Conservation (phyloP, 2,113 vertebrate species). For the Gambusia affinis region DNA sequence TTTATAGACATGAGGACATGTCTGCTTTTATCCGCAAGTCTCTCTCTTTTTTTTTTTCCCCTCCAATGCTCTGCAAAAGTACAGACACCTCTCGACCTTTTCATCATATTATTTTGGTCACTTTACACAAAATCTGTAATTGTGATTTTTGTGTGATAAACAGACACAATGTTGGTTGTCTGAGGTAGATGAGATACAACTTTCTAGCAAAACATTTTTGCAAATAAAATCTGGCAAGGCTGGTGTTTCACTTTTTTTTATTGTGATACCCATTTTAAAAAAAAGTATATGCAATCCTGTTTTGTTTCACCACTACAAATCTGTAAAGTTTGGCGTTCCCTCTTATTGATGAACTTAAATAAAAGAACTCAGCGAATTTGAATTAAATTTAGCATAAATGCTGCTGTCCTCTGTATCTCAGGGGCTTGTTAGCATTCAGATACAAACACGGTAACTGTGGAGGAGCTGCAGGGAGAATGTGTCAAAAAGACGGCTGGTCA, state of each 20-base stretch:
- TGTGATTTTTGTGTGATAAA: background rate
- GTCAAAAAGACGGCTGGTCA: too few relatives aligned
- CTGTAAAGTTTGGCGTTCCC: too few relatives aligned
- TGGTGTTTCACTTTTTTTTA: background rate
- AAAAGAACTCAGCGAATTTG: too few relatives aligned
- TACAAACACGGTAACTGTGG: too few relatives aligned
- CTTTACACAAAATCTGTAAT: background rate
- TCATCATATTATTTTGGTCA: background rate
- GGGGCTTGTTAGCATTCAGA: too few relatives aligned
- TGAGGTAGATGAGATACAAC: background rate
- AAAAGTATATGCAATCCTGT: too few relatives aligned
- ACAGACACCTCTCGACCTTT: background rate
- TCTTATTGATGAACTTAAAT: too few relatives aligned
- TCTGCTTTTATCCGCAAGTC: slow-evolving; percentile 66
- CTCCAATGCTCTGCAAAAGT: background rate
- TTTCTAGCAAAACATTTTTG: background rate
- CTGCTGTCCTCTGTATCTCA: too few relatives aligned
- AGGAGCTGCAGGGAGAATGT: too few relatives aligned
- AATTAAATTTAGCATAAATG: too few relatives aligned
- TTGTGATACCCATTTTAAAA: background rate
- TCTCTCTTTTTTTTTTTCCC: slow-evolving; percentile 15
- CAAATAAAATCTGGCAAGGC: background rate
- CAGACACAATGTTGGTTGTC: background rate
- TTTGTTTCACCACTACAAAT: too few relatives aligned
- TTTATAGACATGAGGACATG: slow-evolving; percentile 76